These are phyloP conservation scores for Heteromyza rotundicornis DNA, from an alignment of 2,888 invertebrate species.

Conservation along the genomic window DNA sequence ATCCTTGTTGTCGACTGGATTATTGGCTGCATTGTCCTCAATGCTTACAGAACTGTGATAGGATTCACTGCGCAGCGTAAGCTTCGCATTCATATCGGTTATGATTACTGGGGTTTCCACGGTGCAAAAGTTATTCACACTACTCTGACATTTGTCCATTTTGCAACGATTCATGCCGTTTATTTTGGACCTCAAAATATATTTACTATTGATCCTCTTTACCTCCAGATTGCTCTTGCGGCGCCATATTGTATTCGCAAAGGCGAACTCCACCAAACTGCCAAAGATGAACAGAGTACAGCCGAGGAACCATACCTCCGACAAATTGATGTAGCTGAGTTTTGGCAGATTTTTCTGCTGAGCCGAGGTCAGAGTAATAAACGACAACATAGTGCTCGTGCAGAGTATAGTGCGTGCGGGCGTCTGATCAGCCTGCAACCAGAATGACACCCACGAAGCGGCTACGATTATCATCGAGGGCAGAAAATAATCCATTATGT, in stretches of 20 bases:
- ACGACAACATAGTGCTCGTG: conserved; percentile 84
- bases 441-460: conserved; percentile 89
- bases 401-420: conserved; percentile 83
- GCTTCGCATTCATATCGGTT: conserved; percentile 59
- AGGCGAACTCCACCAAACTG: conserved; percentile 85
- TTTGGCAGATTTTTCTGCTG: conserved; percentile 82
- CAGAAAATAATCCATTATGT: conserved; percentile 86
- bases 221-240: conserved; percentile 67
- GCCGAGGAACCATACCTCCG: conserved; percentile 88
- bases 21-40: conserved; percentile 31
- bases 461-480: conserved; percentile 87
- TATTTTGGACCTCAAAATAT: conserved; percentile 82
- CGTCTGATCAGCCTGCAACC: conserved; percentile 86
- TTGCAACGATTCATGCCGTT: conserved; percentile 75
- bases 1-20: conserved; percentile 27
- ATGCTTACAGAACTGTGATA: conserved; percentile 28
- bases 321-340: conserved; percentile 87
- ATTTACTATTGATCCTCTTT: conserved; percentile 72
- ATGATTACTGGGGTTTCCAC: conserved; percentile 69
- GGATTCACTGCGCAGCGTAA: conserved; percentile 18
- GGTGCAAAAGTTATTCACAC: conserved; percentile 47
- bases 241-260: conserved; percentile 87
- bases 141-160: conserved; percentile 70
- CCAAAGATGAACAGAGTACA: conserved; percentile 85
- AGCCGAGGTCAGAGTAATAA: conserved; percentile 85